These are phyloP conservation scores for Watsonalla binaria DNA, from an alignment of 2,888 invertebrate genomes.

Conservation along the genomic window DNA sequence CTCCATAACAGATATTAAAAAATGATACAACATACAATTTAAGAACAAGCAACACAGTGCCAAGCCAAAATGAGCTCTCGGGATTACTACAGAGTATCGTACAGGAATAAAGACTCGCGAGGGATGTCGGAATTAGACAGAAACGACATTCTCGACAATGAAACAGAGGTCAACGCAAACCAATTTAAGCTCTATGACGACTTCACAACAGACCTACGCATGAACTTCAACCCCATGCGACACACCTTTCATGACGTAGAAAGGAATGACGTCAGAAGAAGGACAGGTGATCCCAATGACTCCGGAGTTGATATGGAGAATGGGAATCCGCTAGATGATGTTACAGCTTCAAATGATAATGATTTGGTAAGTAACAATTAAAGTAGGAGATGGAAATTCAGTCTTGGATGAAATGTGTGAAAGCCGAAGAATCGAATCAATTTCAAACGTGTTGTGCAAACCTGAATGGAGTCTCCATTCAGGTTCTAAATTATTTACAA, in stretches of 20 bases:
- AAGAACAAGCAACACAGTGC: conserved; percentile 17
- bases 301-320: conserved; percentile 73
- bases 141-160: conserved; percentile 61
- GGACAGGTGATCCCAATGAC: conserved; percentile 60
- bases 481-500: neutral
- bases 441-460: neutral
- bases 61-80: conserved; percentile 56
- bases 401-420: neutral
- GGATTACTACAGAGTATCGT: conserved; percentile 66
- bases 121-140: conserved; percentile 38
- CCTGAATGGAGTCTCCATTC: neutral
- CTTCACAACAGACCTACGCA: conserved; percentile 65
- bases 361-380: conserved; percentile 64
- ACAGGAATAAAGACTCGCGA: conserved; percentile 42
- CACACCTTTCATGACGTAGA: conserved; percentile 49
- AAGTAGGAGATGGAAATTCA: conserved; percentile 1
- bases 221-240: conserved; percentile 58
- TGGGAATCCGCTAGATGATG: conserved; percentile 61
- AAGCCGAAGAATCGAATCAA: neutral
- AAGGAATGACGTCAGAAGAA: conserved; percentile 31
- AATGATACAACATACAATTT: conserved; percentile 17
- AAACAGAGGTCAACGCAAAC: conserved; percentile 71
- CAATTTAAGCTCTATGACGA: conserved; percentile 72
- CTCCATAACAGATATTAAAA: conserved; percentile 21
- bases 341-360: conserved; percentile 52